phyloP scores from a whole-genome alignment of 1,140 invertebrate species.

The Parapsyche elsis region DNA sequence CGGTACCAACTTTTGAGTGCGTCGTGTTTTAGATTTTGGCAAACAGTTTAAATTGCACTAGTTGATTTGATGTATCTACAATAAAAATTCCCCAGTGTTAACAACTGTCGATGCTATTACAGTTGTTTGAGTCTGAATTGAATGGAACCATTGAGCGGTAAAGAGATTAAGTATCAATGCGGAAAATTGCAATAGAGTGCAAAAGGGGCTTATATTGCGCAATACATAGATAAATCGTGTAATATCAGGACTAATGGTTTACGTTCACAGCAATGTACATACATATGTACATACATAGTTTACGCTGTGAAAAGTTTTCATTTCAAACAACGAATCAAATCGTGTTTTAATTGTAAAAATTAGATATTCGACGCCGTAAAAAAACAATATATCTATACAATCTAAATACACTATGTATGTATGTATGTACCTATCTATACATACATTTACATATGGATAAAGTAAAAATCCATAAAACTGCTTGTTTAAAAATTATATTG shows the following conservation, averaged over 20 bases:
- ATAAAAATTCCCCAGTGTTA: neutral
- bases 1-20: too few relatives aligned
- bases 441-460: neutral
- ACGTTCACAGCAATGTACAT: too few relatives aligned
- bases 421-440: neutral
- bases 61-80: neutral
- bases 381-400: neutral
- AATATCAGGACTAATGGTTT: too few relatives aligned
- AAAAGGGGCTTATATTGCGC: neutral
- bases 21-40: too few relatives aligned
- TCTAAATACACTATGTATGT: neutral
- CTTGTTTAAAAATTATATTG: too few relatives aligned
- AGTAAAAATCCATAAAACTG: too few relatives aligned
- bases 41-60: too few relatives aligned
- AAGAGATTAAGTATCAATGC: slow-evolving; percentile 11
- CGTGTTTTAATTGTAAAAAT: too few relatives aligned
- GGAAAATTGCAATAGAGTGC: neutral
- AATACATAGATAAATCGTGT: too few relatives aligned
- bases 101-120: neutral
- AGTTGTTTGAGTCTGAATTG: neutral
- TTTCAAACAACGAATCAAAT: too few relatives aligned
- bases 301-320: too few relatives aligned
- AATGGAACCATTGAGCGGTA: neutral
- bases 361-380: neutral
- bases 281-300: too few relatives aligned